Evolutionary conservation across 2,797 vertebrate genomes (phyloP).

Genomic region (Anguilla obscura): DNA sequence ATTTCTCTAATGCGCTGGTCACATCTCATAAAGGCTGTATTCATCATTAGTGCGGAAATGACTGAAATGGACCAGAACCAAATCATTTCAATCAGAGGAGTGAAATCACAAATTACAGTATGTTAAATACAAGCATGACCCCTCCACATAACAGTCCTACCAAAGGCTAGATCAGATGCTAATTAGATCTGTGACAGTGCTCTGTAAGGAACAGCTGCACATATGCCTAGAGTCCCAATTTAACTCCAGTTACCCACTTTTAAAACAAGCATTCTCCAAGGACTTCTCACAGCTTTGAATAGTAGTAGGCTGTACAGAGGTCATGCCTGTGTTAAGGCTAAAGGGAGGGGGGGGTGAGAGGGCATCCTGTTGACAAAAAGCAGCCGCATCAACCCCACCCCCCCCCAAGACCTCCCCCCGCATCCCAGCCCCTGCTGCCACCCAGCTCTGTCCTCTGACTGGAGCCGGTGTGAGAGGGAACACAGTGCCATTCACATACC

Average conservation of each 20-base stretch:
- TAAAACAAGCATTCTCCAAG: conserved; percentile 42
- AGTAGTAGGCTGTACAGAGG: conserved; percentile 34
- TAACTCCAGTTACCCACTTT: conserved; percentile 50
- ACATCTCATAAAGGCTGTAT: neutral
- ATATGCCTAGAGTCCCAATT: conserved; percentile 46
- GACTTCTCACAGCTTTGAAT: conserved; percentile 40
- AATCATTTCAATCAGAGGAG: neutral
- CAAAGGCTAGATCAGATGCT: conserved; percentile 45
- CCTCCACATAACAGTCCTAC: conserved; percentile 36
- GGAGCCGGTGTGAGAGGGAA: neutral
- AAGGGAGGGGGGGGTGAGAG: conserved; percentile 24
- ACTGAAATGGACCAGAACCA: neutral
- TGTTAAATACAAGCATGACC: neutral
- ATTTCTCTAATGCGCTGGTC: neutral
- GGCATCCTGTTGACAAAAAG: conserved; percentile 15
- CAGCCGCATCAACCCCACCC: neutral
- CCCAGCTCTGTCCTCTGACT: neutral
- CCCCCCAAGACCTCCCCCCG: neutral
- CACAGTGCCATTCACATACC: neutral
- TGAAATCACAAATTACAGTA: neutral
- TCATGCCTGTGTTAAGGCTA: conserved; percentile 30
- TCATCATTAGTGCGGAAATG: too few species aligned
- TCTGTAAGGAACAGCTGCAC: conserved; percentile 41
- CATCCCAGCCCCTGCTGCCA: neutral
- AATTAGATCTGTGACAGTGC: conserved; percentile 42